Evolutionary conservation across 2,888 invertebrate genomes (phyloP).

Genomic region (Nymphalis polychloros): DNA sequence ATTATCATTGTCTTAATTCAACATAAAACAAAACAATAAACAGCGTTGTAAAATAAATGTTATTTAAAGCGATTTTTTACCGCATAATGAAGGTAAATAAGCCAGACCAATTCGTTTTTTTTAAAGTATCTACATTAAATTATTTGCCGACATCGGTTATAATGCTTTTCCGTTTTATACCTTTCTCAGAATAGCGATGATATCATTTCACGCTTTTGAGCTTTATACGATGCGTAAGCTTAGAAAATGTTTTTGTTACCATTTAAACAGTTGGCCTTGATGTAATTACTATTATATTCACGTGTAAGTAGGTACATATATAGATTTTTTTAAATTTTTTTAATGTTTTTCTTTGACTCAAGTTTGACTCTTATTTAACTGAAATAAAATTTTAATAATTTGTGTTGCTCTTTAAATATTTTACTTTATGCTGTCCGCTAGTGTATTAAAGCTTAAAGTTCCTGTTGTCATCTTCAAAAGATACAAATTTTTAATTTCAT

Average conservation of each 20-base stretch:
- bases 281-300: not conserved
- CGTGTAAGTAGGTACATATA: too few species aligned
- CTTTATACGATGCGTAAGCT: constrained; percentile 28
- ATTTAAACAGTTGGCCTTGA: constrained; percentile 17
- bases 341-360: not conserved
- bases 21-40: not conserved
- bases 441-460: too few species aligned
- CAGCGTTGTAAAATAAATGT: not conserved
- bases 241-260: constrained; percentile 24
- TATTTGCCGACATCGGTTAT: constrained; percentile 29
- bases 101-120: constrained; percentile 50
- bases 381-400: too few species aligned
- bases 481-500: too few species aligned
- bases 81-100: constrained; percentile 7
- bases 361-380: not conserved
- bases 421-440: too few species aligned
- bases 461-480: too few species aligned
- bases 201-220: constrained; percentile 46
- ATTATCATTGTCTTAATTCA: not conserved
- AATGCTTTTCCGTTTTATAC: constrained; percentile 36
- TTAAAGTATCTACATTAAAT: constrained; percentile 41
- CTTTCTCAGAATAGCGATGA: constrained; percentile 51
- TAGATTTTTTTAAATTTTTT: too few species aligned
- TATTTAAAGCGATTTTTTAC: not conserved
- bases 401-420: too few species aligned